Evolutionary conservation across 1,140 invertebrate species (phyloP).

Genomic region (Ceratosolen fusciceps): DNA sequence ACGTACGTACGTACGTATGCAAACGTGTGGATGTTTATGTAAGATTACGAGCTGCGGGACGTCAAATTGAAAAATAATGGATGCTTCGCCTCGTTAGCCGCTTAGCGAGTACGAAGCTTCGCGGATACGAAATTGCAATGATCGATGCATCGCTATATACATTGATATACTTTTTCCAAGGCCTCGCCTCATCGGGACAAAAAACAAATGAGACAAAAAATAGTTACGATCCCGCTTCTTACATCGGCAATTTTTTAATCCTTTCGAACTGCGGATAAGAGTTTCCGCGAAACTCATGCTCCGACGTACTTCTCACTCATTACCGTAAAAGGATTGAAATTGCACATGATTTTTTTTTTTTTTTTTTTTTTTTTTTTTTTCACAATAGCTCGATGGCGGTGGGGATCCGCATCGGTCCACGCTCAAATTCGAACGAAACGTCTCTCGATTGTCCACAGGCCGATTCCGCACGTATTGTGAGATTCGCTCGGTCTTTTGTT

Average conservation of each 20-base stretch:
- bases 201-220: neutral
- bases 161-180: conserved; percentile 11
- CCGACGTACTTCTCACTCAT: conserved; percentile 20
- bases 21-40: conserved; percentile 17
- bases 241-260: neutral
- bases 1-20: too few species aligned
- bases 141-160: conserved; percentile 17
- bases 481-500: neutral
- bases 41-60: neutral
- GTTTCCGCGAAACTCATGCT: neutral
- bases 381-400: too few species aligned
- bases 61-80: conserved; percentile 21
- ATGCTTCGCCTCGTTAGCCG: conserved; percentile 21
- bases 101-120: conserved; percentile 23
- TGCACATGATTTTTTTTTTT: too few species aligned
- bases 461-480: neutral
- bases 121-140: conserved; percentile 9
- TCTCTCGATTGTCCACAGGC: neutral
- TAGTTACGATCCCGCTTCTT: neutral
- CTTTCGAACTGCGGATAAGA: neutral
- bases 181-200: neutral
- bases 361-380: too few species aligned
- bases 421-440: neutral
- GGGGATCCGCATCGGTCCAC: too few species aligned
- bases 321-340: conserved; percentile 27